Base-by-base conservation (phyloP, 2,888 invertebrate species). In the Lasius platythorax region DNA sequence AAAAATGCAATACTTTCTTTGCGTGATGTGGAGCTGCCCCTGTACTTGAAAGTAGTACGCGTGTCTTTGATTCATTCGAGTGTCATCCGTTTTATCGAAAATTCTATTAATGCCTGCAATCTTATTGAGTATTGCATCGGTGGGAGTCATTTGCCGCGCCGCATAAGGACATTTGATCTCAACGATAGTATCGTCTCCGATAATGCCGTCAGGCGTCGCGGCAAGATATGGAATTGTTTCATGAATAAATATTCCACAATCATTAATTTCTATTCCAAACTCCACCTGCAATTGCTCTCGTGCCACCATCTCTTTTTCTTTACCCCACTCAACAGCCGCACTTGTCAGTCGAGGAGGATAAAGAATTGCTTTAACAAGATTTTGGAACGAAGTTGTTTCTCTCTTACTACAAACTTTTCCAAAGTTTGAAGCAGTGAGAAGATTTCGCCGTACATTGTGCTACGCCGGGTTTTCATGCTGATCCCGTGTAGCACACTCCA, bases 291-390 rank as follows among this genome's bases (percentile, higher is more conserved):
- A 66, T 66, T 64, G n/a, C 37, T 43, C 3, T 43, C 40, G 40
- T 66, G 40, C 23, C 0, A 66, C 2, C 6, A 66, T 66, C 15
- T 43, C 40, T 37, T 66, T 43, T 66, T 40, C 43, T 40, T 66
- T 66, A 66, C 43, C 40, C 64, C 63, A 63, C n/a, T 43, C 66
- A 23, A 66, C 23, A 66, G 66, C 23, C 23, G 23, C 66, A 43
- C 12, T 43, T 1, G 23, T 64, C 4, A 64, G n/a, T 37, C 2
- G 37, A 40, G 23, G 23, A 43, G 43, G 23, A 66, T 28, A 66
- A 43, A 43, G 23, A 66, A 66, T 66, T 23, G 40, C 43, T 66
- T 43, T 40, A 6, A 66, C 66, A 15, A 66, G 40, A 37, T 64
- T 64, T 37, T 37, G 1, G n/a, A n/a, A 37, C 33, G 18, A 33